phyloP scores from a whole-genome alignment of 2,797 vertebrate species.

The Trichosurus vulpecula region DNA sequence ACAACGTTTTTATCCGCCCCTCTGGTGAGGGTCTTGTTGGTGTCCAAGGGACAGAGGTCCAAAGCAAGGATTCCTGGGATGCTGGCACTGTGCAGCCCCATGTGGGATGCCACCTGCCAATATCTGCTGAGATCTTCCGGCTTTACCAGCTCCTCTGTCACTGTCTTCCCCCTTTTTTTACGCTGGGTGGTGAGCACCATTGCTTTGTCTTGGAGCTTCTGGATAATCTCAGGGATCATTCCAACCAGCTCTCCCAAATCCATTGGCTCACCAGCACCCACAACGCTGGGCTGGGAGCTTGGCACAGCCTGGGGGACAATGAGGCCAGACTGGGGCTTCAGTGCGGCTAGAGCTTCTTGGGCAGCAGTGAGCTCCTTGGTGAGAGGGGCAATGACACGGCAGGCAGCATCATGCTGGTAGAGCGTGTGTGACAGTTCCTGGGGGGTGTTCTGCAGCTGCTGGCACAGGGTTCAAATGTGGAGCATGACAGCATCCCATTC shows the following conservation, averaged over 20 bases:
- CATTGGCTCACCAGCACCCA: slow-evolving; percentile 94
- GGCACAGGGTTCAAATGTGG: slow-evolving; percentile 96
- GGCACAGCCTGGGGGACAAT: slow-evolving; percentile 93
- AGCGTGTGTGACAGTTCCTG: slow-evolving; percentile 97
- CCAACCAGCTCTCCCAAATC: slow-evolving; percentile 96
- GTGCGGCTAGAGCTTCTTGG: slow-evolving; percentile 97
- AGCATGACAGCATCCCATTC: slow-evolving; percentile 99
- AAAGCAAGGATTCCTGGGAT: slow-evolving; percentile 96
- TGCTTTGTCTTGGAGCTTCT: slow-evolving; percentile 99
- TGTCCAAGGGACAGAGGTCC: slow-evolving; percentile 97
- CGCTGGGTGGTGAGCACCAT: slow-evolving; percentile 98
- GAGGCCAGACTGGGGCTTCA: slow-evolving; percentile 98
- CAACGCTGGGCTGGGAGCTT: slow-evolving; percentile 89
- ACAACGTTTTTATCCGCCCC: slow-evolving; percentile 98
- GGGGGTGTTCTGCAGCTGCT: slow-evolving; percentile 97
- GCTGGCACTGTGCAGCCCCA: slow-evolving; percentile 98
- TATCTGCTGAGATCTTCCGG: slow-evolving; percentile 97
- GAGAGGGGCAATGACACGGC: slow-evolving; percentile 97
- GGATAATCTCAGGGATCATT: slow-evolving; percentile 98
- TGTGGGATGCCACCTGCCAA: slow-evolving; percentile 95
- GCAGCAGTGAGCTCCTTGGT: slow-evolving; percentile 99
- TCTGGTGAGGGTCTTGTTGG: slow-evolving; percentile 98
- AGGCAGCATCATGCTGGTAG: slow-evolving; percentile 98
- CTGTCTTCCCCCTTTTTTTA: slow-evolving; percentile 99
- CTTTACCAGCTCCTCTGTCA: slow-evolving; percentile 98